Base-by-base conservation (phyloP, 2,888 invertebrate genomes). In the Mellilla xanthometata region DNA sequence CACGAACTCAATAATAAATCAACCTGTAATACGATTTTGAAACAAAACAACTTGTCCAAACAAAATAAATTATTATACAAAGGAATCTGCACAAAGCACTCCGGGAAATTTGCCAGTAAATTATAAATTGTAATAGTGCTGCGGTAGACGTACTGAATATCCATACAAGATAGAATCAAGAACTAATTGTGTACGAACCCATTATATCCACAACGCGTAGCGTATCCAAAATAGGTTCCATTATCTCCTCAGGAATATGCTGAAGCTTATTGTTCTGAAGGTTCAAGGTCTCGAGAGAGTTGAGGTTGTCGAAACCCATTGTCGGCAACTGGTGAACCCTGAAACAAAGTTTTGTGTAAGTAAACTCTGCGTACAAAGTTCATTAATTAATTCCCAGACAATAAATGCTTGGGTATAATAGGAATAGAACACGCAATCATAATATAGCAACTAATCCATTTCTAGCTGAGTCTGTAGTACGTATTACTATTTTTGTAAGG, bases 221-320 rank as follows among this genome's bases (percentile, higher is more conserved):
- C 0, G 96, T 97, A 74, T 97, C 97, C 61, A 96, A 92, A 49
- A 97, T 93, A 9, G 95, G 95, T 72, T 96, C 96, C 93, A 96
- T 96, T 34, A 96, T 94, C 72, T 97, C 97, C 70, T 96, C 96
- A 0, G 95, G 93, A 58, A 97, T 94, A 58, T 95, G 94, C 57
- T 92, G 92, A 56, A 97, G 83, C 76, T 96, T 96, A 83, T 97
- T 97, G 76, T 97, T 97, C 77, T 97, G 96, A 45, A 97, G 89
- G 75, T 95, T 96, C 32, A 97, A 79, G 6, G 95, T 96, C 89
- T 97, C 97, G 82, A 97, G 82, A 1, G 97, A 97, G 81, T 97
- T 96, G 50, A 97, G 89, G 76, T 96, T 96, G 70, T 96, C 96
- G 72, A 97, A 97, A 28, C 95, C 94, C 91, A 95, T 92, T 12